Evolutionary conservation across 2,888 invertebrate genomes (phyloP).

Genomic region (Anaspis maculata): DNA sequence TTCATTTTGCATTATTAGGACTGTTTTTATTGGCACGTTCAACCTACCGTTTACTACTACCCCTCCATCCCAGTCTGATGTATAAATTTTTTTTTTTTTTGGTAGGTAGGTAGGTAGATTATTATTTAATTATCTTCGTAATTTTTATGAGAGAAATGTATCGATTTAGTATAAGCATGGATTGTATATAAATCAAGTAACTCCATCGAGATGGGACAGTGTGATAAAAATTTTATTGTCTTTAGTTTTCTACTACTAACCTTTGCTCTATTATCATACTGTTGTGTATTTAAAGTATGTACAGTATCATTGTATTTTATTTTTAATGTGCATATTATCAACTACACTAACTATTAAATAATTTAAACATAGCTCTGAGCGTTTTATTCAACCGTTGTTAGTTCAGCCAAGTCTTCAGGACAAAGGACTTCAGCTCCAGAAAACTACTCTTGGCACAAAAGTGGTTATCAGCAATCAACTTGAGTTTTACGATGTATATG

Average conservation of each 20-base stretch:
- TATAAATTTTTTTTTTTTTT: slow-evolving; percentile 17
- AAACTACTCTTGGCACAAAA: too few relatives aligned
- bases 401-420: too few relatives aligned
- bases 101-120: slow-evolving; percentile 20
- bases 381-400: too few relatives aligned
- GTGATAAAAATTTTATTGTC: slow-evolving; percentile 22
- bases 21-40: slow-evolving; percentile 6
- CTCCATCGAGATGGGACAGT: slow-evolving; percentile 15
- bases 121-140: slow-evolving; percentile 6
- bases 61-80: slow-evolving; percentile 21
- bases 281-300: slow-evolving; percentile 26
- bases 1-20: slow-evolving; percentile 11
- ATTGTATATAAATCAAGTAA: slow-evolving; percentile 7
- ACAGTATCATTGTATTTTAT: slow-evolving; percentile 27
- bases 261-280: slow-evolving; percentile 20
- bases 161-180: slow-evolving; percentile 21
- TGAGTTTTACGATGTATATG: too few relatives aligned
- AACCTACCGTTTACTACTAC: slow-evolving; percentile 6
- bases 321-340: slow-evolving; percentile 28
- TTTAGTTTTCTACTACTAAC: slow-evolving; percentile 10
- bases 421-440: too few relatives aligned
- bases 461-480: too few relatives aligned
- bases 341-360: slow-evolving; percentile 18
- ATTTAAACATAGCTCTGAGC: slow-evolving; percentile 11
- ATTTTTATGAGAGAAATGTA: slow-evolving; percentile 16